Evolutionary conservation across 37 sponge, comb jelly and placozoan genomes (phyloP), one percentile per base, ranked within the genome.

Genomic region (Spongilla lacustris): DNA sequence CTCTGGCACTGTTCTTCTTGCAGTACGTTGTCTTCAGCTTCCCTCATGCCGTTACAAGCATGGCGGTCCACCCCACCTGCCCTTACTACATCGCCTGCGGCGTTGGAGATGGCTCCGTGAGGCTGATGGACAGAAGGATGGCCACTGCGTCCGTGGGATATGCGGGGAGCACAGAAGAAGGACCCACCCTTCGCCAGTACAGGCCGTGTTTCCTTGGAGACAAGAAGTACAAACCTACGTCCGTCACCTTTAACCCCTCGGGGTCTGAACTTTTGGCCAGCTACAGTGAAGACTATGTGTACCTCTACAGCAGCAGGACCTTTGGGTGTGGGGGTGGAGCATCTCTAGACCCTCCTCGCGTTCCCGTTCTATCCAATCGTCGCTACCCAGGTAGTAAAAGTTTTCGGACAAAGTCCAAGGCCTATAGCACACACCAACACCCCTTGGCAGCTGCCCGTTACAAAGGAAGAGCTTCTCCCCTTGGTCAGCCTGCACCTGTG

Each of bases 211-310:
- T 68, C 50, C n/a, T 89, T 13, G 79, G 81, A 37, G 85, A 38
- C 37, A 33, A 78, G 38, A 30, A 70, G 13, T 68, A 49, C 29
- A 89, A 91, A 50, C 84, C 91, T 35, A 96, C 96, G 2, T 88
- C 89, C 1, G 83, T 94, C 30, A 87, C 91, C 30, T 96, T 91
- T 76, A 91, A 91, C 50, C 69, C 38, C 2, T 75, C 48, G 35
- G 96, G 96, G 0, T 75, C 79, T 0, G 89, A 96, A 80, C 79
- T 96, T 30, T 71, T 96, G 14, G 92, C 71, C 77, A 94, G 87
- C 72, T 96, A 94, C 87, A 90, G 89, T 32, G 89, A 90, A 69
- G 94, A 96, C 58, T 86, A 91, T 74, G 66, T 96, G 22, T 96
- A 96, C 58, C 81, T 96, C 66, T 96, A 89, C 77, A 94, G 82